A percentile compares a stretch with the other conserved stretches of the same genome.
These are phyloP conservation scores for Nothura maculosa DNA, from an alignment of 2,797 vertebrate species.

Conservation along the genomic window DNA sequence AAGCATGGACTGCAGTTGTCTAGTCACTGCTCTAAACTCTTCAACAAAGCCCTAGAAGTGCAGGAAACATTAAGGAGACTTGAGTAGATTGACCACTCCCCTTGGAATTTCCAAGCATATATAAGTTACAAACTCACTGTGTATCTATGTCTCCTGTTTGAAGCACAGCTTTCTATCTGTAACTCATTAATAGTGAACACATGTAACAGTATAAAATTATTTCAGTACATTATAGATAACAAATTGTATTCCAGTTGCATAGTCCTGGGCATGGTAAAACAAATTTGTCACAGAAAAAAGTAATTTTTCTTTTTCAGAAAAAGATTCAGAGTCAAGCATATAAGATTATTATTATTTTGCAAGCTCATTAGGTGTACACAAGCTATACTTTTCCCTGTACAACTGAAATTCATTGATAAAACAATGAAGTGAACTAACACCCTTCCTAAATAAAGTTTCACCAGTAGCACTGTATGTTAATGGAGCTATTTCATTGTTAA, in stretches of 20 bases:
- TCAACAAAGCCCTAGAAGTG: not conserved
- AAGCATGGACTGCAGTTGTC: not conserved
- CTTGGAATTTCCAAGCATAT: constrained; percentile 31
- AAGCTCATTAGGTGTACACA: constrained; percentile 80
- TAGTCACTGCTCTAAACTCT: not conserved
- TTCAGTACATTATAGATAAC: constrained; percentile 62
- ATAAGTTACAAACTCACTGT: constrained; percentile 5
- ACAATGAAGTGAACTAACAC: constrained; percentile 84
- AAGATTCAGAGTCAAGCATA: constrained; percentile 69
- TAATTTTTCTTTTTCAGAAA: constrained; percentile 39
- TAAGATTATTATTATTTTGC: constrained; percentile 73
- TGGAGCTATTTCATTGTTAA: constrained; percentile 93
- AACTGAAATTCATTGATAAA: constrained; percentile 86
- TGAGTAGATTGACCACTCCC: not conserved
- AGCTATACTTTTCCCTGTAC: constrained; percentile 79
- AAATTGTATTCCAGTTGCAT: constrained; percentile 71
- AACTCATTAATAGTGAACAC: constrained; percentile 47
- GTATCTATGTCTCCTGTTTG: constrained; percentile 21
- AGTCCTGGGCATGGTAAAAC: constrained; percentile 75
- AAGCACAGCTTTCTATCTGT: constrained; percentile 49
- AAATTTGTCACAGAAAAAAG: constrained; percentile 47
- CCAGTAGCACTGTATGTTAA: constrained; percentile 88
- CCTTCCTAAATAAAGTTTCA: constrained; percentile 89
- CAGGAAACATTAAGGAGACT: not conserved
- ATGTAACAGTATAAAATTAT: constrained; percentile 54